Evolutionary conservation across 2,797 vertebrate species (phyloP).

Genomic region (Spinus olivaceus): DNA sequence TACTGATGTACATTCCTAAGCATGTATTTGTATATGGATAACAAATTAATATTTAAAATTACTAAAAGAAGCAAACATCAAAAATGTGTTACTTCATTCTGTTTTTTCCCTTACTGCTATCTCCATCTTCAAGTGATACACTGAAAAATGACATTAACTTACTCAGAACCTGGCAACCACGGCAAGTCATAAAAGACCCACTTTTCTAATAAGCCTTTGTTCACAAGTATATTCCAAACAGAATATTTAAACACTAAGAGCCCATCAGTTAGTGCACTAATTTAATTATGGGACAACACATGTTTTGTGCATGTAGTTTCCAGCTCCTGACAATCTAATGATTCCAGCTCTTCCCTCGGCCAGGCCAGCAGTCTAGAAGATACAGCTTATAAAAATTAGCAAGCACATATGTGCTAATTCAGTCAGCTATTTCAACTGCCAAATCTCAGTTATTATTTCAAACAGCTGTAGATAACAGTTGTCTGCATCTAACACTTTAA

Average conservation of each 20-base stretch:
- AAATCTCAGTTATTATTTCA: conserved; percentile 4
- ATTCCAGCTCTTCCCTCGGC: not conserved
- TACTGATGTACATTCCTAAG: not conserved
- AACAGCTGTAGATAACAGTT: conserved; percentile 24
- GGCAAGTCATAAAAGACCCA: not conserved
- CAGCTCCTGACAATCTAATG: not conserved
- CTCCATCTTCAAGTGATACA: not conserved
- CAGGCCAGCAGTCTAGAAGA: not conserved
- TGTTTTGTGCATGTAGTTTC: not conserved
- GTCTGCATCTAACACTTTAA: not conserved
- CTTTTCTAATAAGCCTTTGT: not conserved
- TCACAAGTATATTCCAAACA: not conserved
- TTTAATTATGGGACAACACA: not conserved
- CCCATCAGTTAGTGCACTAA: not conserved
- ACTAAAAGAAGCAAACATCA: not conserved
- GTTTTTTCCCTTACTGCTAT: not conserved
- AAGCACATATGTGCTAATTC: not conserved
- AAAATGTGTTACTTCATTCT: not conserved
- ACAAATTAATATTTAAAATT: not conserved
- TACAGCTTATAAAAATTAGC: not conserved
- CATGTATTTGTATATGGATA: not conserved
- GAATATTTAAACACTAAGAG: not conserved
- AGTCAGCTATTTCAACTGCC: not conserved
- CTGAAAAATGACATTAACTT: not conserved
- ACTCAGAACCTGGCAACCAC: not conserved